Conservation (phyloP, 2,113 vertebrate species). For the Cyanoderma ruficeps region DNA sequence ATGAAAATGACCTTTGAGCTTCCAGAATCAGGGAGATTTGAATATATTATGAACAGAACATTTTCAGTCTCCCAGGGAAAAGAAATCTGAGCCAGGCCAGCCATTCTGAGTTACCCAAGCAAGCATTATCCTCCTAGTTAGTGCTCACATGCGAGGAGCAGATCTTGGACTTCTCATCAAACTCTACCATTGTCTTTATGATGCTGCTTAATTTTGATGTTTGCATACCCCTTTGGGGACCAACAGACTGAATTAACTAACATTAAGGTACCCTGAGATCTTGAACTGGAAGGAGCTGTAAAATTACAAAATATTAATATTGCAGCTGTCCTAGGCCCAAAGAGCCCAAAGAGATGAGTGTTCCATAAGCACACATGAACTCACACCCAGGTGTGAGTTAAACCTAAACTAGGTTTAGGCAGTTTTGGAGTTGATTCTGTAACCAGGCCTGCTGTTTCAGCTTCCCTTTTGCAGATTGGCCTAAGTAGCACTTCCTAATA, state of each 20-base stretch:
- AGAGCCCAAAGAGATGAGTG: neutral
- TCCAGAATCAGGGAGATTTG: slow-evolving; percentile 46
- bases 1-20: slow-evolving; percentile 63
- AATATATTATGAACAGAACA: slow-evolving; percentile 51
- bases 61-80: neutral
- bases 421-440: neutral
- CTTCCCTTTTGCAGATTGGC: neutral
- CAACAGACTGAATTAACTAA: slow-evolving; percentile 36
- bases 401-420: neutral
- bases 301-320: slow-evolving; percentile 23
- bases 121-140: slow-evolving; percentile 25
- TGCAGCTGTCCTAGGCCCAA: neutral
- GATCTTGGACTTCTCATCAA: slow-evolving; percentile 3
- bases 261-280: slow-evolving; percentile 16
- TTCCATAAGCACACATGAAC: neutral
- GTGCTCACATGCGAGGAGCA: neutral
- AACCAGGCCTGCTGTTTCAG: neutral
- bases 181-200: neutral
- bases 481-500: neutral
- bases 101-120: slow-evolving; percentile 17
- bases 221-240: neutral
- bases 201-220: slow-evolving; percentile 11
- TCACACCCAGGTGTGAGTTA: neutral
- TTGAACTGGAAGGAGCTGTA: neutral
- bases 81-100: slow-evolving; percentile 31